Evolutionary conservation across 1,140 invertebrate genomes (phyloP), one percentile per base, ranked within the genome.

Genomic region (Littorina saxatilis): DNA sequence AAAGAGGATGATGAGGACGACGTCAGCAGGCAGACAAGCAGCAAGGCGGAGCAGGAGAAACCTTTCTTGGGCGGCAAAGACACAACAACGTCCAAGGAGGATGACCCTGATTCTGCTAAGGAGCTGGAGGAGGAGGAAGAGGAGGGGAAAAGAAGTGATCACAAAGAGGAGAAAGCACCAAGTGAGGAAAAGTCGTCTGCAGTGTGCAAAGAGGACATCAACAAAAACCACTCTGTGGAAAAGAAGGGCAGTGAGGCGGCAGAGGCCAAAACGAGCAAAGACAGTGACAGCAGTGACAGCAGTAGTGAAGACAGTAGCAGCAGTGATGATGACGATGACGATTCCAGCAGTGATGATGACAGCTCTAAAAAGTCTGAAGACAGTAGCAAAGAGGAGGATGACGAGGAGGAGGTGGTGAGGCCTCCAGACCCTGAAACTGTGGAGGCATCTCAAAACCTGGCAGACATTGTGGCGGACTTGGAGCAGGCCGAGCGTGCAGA

Each of bases 361-460:
- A 82, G 83, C 35, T 70, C 47, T 40, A 32, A 83, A 17, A 85
- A 84, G 55, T 63, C 17, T 37, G 79, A 83, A 13, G 80, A 79
- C 0, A 80, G 84, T 73, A 91, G 92, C 23, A 88, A 91, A 58
- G 84, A 89, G 39, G 83, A 88, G 23, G 87, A 88, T 27, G 89
- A 86, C 15, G 79, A 89, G 27, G 76, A 81, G n/a, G 77, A 79
- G 80, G 75, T 63, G 17, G 78, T 79, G 80, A 92, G 91, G 74
- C 92, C 84, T 43, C 79, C 91, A 73, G 92, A 91, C 40, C 89
- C 92, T 72, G 92, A 91, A 43, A 88, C 90, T 20, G 84, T 87
- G 27, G 84, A 86, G 29, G 86, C 83, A 17, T 63, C 83, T 32
- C 79, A 87, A 63, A 83, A 84, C 40, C 20, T 78, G n/a, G 76